Evolutionary conservation across 2,888 invertebrate genomes (phyloP).

Genomic region (Stenolophus ochropezus): DNA sequence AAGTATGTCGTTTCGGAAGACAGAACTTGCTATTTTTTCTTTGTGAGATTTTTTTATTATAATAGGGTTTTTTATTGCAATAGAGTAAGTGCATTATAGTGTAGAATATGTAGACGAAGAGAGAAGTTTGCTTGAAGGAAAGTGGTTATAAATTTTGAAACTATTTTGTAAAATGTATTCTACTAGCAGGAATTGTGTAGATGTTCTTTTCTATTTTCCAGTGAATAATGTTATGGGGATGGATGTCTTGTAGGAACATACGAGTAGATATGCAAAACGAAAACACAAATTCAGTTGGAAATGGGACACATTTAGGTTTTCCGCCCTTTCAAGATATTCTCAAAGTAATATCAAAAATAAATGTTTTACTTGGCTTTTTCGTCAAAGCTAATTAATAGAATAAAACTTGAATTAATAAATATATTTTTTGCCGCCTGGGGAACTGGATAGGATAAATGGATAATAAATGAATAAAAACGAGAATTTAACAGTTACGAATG

Average conservation of each 20-base stretch:
- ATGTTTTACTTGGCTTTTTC: too few species aligned
- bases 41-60: constrained; percentile 19
- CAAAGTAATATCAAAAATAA: too few species aligned
- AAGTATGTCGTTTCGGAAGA: constrained; percentile 39
- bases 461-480: too few species aligned
- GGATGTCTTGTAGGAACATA: neutral
- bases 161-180: neutral
- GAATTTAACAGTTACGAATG: too few species aligned
- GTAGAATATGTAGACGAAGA: constrained; percentile 2
- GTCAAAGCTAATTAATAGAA: too few species aligned
- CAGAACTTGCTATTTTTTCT: constrained; percentile 37
- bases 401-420: too few species aligned
- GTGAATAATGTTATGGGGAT: neutral
- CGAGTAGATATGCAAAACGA: neutral
- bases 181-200: neutral
- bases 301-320: neutral
- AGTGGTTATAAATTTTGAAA: neutral
- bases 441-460: too few species aligned
- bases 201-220: neutral
- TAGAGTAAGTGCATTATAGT: constrained; percentile 29
- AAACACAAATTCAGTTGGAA: neutral
- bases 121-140: neutral
- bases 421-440: too few species aligned
- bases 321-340: too few species aligned
- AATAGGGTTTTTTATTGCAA: constrained; percentile 33